Evolutionary conservation across 2,888 invertebrate genomes (phyloP).

Genomic region (Druceiella hillmani): DNA sequence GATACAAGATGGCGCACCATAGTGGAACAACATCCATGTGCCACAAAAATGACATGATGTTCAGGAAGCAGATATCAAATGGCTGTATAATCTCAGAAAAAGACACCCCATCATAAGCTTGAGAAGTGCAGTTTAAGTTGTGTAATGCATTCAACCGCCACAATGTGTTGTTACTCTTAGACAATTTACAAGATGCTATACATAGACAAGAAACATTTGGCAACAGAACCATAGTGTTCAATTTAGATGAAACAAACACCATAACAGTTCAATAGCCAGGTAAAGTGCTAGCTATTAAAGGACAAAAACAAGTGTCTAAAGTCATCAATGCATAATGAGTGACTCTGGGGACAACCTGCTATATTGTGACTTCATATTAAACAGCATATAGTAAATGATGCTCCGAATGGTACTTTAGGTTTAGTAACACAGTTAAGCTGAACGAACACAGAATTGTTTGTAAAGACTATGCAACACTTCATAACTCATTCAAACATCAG

Average conservation of each 20-base stretch:
- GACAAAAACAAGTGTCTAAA: too few species aligned
- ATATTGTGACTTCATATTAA: conserved; percentile 18
- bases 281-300: conserved; percentile 22
- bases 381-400: neutral
- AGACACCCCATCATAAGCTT: neutral
- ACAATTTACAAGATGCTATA: conserved; percentile 24
- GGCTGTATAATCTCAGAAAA: neutral
- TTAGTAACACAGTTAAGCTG: neutral
- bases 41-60: neutral
- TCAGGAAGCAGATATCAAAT: neutral
- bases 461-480: neutral
- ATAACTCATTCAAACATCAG: neutral
- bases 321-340: conserved; percentile 25
- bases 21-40: neutral
- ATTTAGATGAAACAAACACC: conserved; percentile 22
- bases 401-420: neutral
- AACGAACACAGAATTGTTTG: neutral
- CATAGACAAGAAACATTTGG: conserved; percentile 13
- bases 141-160: neutral
- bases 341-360: conserved; percentile 26
- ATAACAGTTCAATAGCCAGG: conserved; percentile 18
- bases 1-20: neutral
- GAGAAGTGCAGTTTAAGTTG: neutral
- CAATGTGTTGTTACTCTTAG: conserved; percentile 14
- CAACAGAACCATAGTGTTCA: conserved; percentile 17